These are phyloP conservation scores for Delphinus delphis DNA, from an alignment of 2,113 vertebrate genomes.

Conservation along the genomic window DNA sequence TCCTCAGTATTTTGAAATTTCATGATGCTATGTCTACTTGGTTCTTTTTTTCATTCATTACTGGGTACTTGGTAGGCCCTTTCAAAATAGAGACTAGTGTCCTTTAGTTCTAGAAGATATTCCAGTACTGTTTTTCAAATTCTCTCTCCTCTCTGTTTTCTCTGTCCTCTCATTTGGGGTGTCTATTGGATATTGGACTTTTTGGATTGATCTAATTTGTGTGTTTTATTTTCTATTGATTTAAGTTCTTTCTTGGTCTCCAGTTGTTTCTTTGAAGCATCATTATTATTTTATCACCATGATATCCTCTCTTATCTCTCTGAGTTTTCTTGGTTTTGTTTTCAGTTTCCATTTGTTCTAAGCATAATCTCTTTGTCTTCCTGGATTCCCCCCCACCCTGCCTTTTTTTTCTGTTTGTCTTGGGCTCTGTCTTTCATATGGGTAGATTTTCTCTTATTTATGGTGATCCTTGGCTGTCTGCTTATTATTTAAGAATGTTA, in stretches of 20 bases:
- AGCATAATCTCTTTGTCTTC: not conserved
- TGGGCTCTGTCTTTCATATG: not conserved
- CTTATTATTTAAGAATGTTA: not conserved
- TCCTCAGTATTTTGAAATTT: slow-evolving; percentile 29
- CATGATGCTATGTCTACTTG: not conserved
- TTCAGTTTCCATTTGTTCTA: not conserved
- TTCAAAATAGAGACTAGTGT: not conserved
- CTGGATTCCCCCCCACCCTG: not conserved
- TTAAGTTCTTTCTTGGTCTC: not conserved
- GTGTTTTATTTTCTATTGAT: slow-evolving; percentile 24
- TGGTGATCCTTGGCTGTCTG: not conserved
- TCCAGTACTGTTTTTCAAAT: not conserved
- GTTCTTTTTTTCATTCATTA: not conserved
- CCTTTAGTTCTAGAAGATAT: not conserved
- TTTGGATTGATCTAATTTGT: not conserved
- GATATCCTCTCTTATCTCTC: not conserved
- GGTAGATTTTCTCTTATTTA: not conserved
- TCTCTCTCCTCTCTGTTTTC: not conserved
- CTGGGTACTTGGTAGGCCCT: not conserved
- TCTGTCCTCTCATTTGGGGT: not conserved
- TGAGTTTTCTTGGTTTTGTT: not conserved
- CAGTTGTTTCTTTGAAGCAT: slow-evolving; percentile 12
- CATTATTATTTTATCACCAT: not conserved
- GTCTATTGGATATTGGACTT: not conserved
- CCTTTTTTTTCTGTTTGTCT: not conserved